Evolutionary conservation across 2,888 invertebrate species (phyloP).

Genomic region (Brachycybe producta): DNA sequence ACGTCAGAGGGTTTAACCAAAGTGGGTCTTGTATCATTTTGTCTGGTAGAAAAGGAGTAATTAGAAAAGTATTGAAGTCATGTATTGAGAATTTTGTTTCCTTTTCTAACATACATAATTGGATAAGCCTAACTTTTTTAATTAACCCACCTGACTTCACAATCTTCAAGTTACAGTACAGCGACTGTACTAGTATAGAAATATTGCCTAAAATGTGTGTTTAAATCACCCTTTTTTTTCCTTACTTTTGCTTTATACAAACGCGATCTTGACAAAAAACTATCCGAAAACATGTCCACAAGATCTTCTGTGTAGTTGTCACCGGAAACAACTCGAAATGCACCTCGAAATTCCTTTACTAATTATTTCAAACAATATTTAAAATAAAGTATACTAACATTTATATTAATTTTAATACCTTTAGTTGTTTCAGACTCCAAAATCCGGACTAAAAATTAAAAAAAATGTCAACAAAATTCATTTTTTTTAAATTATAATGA

Average conservation of each 20-base stretch:
- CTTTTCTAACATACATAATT: no score
- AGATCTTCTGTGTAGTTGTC: conserved; percentile 55
- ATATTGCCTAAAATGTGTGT: no score
- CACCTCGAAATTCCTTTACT: conserved; percentile 69
- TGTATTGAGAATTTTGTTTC: no score
- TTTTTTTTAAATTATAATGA: background rate
- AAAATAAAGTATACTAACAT: background rate
- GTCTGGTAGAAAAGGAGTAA: no score
- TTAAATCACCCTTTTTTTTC: no score
- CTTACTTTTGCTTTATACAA: conserved; percentile 57
- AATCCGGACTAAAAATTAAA: conserved; percentile 9
- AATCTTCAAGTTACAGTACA: no score
- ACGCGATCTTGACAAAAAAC: conserved; percentile 57
- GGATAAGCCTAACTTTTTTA: no score
- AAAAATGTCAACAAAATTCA: background rate
- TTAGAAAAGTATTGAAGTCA: no score
- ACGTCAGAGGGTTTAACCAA: no score
- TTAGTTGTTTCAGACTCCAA: conserved; percentile 14
- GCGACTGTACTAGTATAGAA: no score
- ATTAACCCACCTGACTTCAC: no score
- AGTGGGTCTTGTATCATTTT: no score
- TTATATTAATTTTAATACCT: conserved; percentile 5
- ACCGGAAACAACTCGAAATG: conserved; percentile 55
- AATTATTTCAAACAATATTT: conserved; percentile 27
- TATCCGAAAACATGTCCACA: conserved; percentile 51